Evolutionary conservation across 2,888 invertebrate genomes (phyloP).

Genomic region (Geotrupes spiniger): DNA sequence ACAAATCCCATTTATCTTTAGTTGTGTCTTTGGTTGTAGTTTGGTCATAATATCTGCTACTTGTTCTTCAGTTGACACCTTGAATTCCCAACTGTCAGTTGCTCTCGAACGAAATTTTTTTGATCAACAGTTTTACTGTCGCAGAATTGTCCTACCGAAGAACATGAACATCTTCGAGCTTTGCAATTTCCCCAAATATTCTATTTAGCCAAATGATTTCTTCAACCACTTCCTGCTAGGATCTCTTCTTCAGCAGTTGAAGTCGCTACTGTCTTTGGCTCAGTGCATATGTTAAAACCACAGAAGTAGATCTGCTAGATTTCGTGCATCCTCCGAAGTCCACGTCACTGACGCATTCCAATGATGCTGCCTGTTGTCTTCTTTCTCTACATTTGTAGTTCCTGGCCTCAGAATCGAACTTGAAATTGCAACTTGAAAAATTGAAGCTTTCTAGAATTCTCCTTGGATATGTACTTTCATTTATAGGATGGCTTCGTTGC

Average conservation of each 20-base stretch:
- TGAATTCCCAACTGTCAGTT: slow-evolving; percentile 28
- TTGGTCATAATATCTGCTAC: slow-evolving; percentile 23
- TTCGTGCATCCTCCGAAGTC: neutral
- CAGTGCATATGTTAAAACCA: neutral
- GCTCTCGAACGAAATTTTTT: slow-evolving; percentile 36
- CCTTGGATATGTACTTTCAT: neutral
- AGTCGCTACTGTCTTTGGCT: neutral
- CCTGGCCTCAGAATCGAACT: too few species aligned
- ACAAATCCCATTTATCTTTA: slow-evolving; percentile 25
- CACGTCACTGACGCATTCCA: neutral
- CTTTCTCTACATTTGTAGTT: neutral
- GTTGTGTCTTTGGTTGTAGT: slow-evolving; percentile 20
- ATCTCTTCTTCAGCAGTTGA: slow-evolving; percentile 30
- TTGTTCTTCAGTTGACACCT: slow-evolving; percentile 29
- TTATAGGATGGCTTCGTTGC: neutral
- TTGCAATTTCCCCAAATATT: slow-evolving; percentile 31
- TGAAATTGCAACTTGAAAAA: too few species aligned
- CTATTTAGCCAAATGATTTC: slow-evolving; percentile 36
- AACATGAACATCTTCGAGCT: slow-evolving; percentile 27
- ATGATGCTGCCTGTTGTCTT: neutral
- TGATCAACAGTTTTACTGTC: slow-evolving; percentile 31
- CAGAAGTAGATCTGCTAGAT: neutral
- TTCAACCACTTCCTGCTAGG: slow-evolving; percentile 32
- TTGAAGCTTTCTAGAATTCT: too few species aligned
- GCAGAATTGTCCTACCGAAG: slow-evolving; percentile 35